Conservation (phyloP, 2,888 invertebrate genomes). For the Tridacna crocea region DNA sequence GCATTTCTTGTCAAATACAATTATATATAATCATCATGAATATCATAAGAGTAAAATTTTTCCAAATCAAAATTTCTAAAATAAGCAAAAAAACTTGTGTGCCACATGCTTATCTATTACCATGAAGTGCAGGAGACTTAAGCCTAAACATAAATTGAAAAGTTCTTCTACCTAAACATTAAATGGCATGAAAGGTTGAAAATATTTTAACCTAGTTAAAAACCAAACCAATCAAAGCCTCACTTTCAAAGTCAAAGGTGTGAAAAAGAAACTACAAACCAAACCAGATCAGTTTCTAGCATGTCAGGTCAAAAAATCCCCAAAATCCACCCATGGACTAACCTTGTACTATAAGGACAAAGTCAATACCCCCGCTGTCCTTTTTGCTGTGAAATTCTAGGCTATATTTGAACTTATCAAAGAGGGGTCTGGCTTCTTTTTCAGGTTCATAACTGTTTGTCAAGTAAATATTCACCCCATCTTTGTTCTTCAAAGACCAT, state of each 20-base stretch:
- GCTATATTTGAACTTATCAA: slow-evolving; percentile 20
- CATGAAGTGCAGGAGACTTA: no score
- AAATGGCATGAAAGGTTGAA: no score
- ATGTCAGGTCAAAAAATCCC: background rate
- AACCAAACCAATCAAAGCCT: no score
- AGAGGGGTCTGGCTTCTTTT: background rate
- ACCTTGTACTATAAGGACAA: slow-evolving; percentile 1
- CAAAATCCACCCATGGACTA: background rate
- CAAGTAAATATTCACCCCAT: background rate
- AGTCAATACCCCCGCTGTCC: background rate
- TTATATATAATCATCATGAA: no score
- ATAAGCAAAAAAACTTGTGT: background rate
- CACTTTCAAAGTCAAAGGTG: no score
- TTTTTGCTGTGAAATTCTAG: background rate
- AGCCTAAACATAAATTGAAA: no score
- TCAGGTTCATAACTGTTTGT: slow-evolving; percentile 18
- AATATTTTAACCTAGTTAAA: no score
- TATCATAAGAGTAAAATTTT: background rate
- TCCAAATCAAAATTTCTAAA: background rate
- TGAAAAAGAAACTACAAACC: no score
- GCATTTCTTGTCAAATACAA: no score
- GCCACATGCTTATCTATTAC: background rate
- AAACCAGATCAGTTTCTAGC: background rate
- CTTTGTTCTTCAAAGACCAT: slow-evolving; percentile 31
- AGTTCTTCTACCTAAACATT: no score